phyloP scores from a whole-genome alignment of 2,888 invertebrate genomes.

The Rhagophthalmus giganteus region DNA sequence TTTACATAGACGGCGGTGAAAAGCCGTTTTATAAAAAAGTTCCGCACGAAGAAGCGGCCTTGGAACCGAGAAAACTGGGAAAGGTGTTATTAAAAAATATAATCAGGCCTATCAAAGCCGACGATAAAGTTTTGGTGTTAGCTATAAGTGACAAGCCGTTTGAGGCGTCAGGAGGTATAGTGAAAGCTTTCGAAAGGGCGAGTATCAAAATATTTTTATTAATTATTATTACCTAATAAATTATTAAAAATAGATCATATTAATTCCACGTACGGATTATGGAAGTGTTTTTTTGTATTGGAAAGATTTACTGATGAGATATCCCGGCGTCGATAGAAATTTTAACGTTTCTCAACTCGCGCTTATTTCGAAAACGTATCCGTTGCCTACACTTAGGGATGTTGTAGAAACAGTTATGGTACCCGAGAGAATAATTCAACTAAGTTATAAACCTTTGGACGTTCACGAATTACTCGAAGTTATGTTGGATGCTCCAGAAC shows the following conservation, averaged over 20 bases:
- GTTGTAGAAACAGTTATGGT: constrained; percentile 56
- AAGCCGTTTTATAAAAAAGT: constrained; percentile 71
- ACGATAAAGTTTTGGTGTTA: constrained; percentile 70
- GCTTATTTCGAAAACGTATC: constrained; percentile 60
- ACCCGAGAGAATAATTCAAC: constrained; percentile 58
- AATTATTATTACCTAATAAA: background rate
- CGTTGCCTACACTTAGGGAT: constrained; percentile 57
- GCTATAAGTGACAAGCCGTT: constrained; percentile 72
- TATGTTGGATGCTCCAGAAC: constrained; percentile 49
- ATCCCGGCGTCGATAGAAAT: constrained; percentile 62
- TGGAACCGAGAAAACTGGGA: constrained; percentile 71
- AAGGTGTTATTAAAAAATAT: constrained; percentile 69
- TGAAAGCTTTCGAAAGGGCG: constrained; percentile 63
- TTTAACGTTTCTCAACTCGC: constrained; percentile 64
- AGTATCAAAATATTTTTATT: constrained; percentile 13
- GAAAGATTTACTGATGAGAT: constrained; percentile 61
- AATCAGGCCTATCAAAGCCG: constrained; percentile 66
- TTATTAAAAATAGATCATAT: constrained; percentile 41
- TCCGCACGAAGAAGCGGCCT: constrained; percentile 63
- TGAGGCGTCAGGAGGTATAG: constrained; percentile 59
- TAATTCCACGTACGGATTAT: constrained; percentile 61
- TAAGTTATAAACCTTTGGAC: constrained; percentile 59
- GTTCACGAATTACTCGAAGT: constrained; percentile 59
- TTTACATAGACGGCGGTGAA: constrained; percentile 70
- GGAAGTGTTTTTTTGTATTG: constrained; percentile 62